Evolutionary conservation across 2,113 vertebrate species (phyloP).

Genomic region (Maccullochella peelii): DNA sequence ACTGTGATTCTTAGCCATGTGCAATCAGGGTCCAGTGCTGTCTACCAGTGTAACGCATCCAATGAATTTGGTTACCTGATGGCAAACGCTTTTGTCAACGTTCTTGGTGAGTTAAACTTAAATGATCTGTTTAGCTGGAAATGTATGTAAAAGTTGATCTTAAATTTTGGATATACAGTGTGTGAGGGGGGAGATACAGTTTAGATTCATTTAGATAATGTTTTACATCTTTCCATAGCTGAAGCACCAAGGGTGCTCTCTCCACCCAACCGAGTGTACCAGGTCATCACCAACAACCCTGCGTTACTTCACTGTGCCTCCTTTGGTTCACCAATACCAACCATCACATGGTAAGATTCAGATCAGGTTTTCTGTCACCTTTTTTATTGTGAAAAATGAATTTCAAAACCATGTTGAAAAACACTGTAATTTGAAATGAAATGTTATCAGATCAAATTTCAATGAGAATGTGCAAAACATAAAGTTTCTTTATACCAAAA

Average conservation of each 20-base stretch:
- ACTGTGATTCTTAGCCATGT: constrained; percentile 92
- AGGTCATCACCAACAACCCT: constrained; percentile 90
- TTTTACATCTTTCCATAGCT: constrained; percentile 81
- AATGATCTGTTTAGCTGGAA: background rate
- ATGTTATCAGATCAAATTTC: background rate
- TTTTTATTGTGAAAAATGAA: background rate
- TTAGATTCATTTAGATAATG: background rate
- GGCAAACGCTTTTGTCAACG: constrained; percentile 95
- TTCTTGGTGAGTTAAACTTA: constrained; percentile 88
- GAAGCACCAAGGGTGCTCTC: constrained; percentile 94
- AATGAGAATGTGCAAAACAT: too few species aligned
- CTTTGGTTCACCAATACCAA: constrained; percentile 94
- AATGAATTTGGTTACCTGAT: constrained; percentile 96
- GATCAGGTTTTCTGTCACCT: background rate
- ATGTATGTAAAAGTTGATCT: background rate
- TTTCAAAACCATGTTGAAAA: background rate
- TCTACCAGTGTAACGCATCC: constrained; percentile 97
- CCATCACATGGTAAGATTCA: constrained; percentile 90
- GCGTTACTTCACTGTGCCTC: constrained; percentile 91
- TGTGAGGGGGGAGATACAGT: background rate
- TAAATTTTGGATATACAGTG: background rate
- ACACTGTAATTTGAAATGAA: background rate
- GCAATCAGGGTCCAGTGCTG: constrained; percentile 91
- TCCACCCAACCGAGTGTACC: constrained; percentile 87
- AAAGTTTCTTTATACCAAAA: too few species aligned